Evolutionary conservation across 2,888 invertebrate species (phyloP).

Genomic region (Andrena camellia): DNA sequence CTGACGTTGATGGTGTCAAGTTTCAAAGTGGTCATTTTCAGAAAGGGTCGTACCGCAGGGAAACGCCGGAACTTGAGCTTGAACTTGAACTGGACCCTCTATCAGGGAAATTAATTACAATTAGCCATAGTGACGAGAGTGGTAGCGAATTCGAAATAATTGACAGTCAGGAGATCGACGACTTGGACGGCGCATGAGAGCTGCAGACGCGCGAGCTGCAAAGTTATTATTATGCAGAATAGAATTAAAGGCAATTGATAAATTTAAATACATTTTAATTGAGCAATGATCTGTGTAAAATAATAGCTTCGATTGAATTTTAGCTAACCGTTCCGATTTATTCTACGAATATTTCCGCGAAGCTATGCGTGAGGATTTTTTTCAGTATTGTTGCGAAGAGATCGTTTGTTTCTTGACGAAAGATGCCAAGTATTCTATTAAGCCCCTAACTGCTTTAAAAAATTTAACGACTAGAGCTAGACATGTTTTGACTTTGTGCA

Average conservation of each 20-base stretch:
- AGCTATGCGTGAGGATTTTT: slow-evolving; percentile 11
- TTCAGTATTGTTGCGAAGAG: background rate
- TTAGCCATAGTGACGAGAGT: slow-evolving; percentile 79
- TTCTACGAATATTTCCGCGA: slow-evolving; percentile 23
- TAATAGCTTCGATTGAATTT: slow-evolving; percentile 41
- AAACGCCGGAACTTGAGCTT: slow-evolving; percentile 77
- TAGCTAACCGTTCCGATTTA: slow-evolving; percentile 44
- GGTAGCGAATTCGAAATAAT: slow-evolving; percentile 84
- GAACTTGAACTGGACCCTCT: slow-evolving; percentile 43
- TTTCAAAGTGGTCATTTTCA: slow-evolving; percentile 83
- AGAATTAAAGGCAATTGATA: slow-evolving; percentile 41
- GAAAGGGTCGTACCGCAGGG: slow-evolving; percentile 81
- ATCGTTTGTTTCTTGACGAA: slow-evolving; percentile 8
- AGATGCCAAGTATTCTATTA: background rate
- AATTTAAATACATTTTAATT: slow-evolving; percentile 43
- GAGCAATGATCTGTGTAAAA: slow-evolving; percentile 26
- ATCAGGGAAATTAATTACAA: slow-evolving; percentile 66
- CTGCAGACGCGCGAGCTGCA: slow-evolving; percentile 47
- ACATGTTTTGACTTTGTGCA: slow-evolving; percentile 38
- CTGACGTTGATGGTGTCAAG: slow-evolving; percentile 79
- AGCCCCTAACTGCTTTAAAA: slow-evolving; percentile 13
- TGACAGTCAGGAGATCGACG: slow-evolving; percentile 79
- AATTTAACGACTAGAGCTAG: slow-evolving; percentile 14
- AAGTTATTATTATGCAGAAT: slow-evolving; percentile 57
- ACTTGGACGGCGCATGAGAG: slow-evolving; percentile 66